These are phyloP conservation scores for Apaloderma vittatum DNA, from an alignment of 2,113 vertebrate species.

Conservation along the genomic window DNA sequence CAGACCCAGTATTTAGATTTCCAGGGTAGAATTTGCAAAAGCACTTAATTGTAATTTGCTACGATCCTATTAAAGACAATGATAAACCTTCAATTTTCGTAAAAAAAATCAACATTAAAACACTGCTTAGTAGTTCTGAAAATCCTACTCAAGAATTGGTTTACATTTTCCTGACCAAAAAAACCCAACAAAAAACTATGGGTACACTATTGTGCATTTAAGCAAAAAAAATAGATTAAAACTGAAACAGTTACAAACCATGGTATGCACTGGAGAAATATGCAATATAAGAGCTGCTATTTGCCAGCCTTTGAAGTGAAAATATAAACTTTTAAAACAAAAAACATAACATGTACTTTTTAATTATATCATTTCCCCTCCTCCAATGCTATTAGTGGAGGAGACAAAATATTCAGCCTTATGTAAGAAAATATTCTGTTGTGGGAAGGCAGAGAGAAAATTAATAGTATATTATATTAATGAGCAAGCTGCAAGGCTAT, in stretches of 20 bases:
- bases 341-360: background rate
- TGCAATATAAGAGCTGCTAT: background rate
- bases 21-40: background rate
- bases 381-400: background rate
- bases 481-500: background rate
- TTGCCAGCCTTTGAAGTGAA: background rate
- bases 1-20: background rate
- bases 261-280: background rate
- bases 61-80: background rate
- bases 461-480: background rate
- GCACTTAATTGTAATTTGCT: background rate
- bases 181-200: background rate
- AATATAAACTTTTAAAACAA: background rate
- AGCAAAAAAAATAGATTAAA: background rate
- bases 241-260: background rate
- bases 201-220: background rate
- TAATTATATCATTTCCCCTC: background rate
- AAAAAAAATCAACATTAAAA: background rate
- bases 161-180: background rate
- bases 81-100: background rate
- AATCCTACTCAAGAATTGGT: background rate
- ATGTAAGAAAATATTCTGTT: background rate
- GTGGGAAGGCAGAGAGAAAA: background rate
- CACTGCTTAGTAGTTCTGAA: background rate
- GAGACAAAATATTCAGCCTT: background rate